phyloP scores from a whole-genome alignment of 2,113 vertebrate species.

The Calyptommatus sinebrachiatus region DNA sequence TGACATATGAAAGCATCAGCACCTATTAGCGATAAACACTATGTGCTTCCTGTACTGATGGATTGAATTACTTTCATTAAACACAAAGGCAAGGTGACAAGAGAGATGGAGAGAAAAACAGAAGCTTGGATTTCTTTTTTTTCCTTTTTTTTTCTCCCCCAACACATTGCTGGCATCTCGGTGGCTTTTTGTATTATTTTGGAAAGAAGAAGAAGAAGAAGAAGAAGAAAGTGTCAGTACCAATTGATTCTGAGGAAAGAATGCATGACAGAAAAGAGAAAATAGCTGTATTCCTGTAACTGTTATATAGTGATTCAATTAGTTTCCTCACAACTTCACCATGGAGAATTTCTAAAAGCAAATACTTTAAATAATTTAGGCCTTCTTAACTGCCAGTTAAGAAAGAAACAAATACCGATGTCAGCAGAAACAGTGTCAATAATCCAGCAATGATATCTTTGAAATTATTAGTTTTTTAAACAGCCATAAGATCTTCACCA shows the following conservation, averaged over 20 bases:
- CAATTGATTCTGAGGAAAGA: constrained; percentile 49
- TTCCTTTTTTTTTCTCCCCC: neutral
- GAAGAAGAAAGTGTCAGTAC: constrained; percentile 18
- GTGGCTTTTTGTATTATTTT: constrained; percentile 38
- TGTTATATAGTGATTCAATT: constrained; percentile 40
- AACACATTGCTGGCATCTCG: constrained; percentile 33
- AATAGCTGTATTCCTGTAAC: neutral
- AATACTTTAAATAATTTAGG: constrained; percentile 31
- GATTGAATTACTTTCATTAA: constrained; percentile 51
- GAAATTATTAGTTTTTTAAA: constrained; percentile 13
- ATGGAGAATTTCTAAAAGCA: constrained; percentile 25
- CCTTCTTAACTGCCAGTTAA: constrained; percentile 12
- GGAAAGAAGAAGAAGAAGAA: neutral
- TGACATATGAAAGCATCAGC: constrained; percentile 45
- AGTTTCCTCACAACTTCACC: constrained; percentile 17
- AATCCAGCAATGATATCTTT: neutral
- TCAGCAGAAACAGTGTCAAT: neutral
- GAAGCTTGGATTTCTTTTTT: constrained; percentile 27
- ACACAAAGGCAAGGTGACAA: constrained; percentile 35
- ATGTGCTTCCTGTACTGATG: constrained; percentile 34
- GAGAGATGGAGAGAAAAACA: neutral
- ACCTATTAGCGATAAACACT: constrained; percentile 43
- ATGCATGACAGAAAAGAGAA: constrained; percentile 9
- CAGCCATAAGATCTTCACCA: neutral
- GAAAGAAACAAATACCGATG: constrained; percentile 16